Percentiles rank a stretch among this genome's conserved stretches.
Evolutionary conservation across 2,888 invertebrate genomes (phyloP).

Genomic region (Drosophila engyochracea): DNA sequence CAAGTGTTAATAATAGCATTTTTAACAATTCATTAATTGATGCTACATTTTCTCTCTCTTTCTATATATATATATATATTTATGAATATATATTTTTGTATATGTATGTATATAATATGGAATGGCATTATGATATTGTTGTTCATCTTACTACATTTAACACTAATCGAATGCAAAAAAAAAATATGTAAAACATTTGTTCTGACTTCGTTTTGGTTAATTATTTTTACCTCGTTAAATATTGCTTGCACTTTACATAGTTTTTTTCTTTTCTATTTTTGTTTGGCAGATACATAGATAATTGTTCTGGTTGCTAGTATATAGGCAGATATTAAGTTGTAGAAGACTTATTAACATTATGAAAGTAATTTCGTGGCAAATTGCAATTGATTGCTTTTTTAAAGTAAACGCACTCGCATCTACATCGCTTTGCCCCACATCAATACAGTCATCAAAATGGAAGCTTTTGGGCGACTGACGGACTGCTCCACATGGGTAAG

Average conservation of each 20-base stretch:
- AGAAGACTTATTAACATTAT: conserved; percentile 63
- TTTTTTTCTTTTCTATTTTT: conserved; percentile 14
- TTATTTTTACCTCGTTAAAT: conserved; percentile 48
- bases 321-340: conserved; percentile 49
- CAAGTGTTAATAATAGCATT: conserved; percentile 64
- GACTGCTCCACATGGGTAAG: conserved; percentile 33
- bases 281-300: conserved; percentile 59
- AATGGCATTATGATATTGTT: conserved; percentile 68
- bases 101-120: conserved; percentile 66
- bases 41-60: conserved; percentile 41
- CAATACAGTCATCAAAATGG: conserved; percentile 10
- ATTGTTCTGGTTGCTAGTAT: conserved; percentile 43
- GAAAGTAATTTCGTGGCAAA: conserved; percentile 72
- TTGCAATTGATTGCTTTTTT: conserved; percentile 70
- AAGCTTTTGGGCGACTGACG: conserved; percentile 18
- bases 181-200: conserved; percentile 48
- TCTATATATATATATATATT: conserved; percentile 39
- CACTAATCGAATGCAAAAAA: conserved; percentile 68
- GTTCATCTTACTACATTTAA: conserved; percentile 32
- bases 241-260: conserved; percentile 61
- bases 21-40: conserved; percentile 45
- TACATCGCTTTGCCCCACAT: conserved; percentile 9
- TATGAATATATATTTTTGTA: conserved; percentile 34
- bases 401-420: conserved; percentile 64
- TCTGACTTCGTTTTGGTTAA: conserved; percentile 31